Percentiles rank a stretch among this genome's conserved stretches.
Evolutionary conservation across 2,113 vertebrate species (phyloP).

Genomic region (Melanostigma gelatinosum): DNA sequence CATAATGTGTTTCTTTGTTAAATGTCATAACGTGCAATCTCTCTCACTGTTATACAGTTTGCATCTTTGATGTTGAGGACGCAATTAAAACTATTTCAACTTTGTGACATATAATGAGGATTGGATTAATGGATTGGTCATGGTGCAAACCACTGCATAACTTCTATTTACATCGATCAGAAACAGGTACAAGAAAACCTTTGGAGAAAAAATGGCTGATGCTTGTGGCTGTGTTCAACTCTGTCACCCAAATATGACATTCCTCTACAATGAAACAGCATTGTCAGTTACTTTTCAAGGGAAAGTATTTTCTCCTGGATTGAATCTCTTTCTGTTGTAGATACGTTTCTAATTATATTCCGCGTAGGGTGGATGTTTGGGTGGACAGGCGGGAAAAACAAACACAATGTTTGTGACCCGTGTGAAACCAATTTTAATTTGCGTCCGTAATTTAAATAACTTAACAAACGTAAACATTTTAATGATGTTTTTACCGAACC

Average conservation of each 20-base stretch:
- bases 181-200: not conserved
- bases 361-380: no score
- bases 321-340: not conserved
- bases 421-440: no score
- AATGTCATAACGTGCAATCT: constrained; percentile 17
- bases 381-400: no score
- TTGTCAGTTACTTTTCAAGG: not conserved
- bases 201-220: not conserved
- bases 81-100: constrained; percentile 6
- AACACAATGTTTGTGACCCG: no score
- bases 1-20: constrained; percentile 46
- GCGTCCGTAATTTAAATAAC: no score
- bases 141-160: not conserved
- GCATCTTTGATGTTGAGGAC: constrained; percentile 20
- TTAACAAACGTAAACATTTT: no score
- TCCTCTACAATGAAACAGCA: not conserved
- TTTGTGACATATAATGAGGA: not conserved
- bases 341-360: not conserved
- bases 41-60: constrained; percentile 29
- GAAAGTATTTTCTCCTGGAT: not conserved
- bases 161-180: not conserved
- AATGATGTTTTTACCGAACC: no score
- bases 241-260: not conserved
- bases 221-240: no score
- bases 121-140: not conserved